Percentiles rank a stretch among this genome's conserved stretches.
phyloP scores from a whole-genome alignment of 2,888 invertebrate species.

The Cephus runcator region DNA sequence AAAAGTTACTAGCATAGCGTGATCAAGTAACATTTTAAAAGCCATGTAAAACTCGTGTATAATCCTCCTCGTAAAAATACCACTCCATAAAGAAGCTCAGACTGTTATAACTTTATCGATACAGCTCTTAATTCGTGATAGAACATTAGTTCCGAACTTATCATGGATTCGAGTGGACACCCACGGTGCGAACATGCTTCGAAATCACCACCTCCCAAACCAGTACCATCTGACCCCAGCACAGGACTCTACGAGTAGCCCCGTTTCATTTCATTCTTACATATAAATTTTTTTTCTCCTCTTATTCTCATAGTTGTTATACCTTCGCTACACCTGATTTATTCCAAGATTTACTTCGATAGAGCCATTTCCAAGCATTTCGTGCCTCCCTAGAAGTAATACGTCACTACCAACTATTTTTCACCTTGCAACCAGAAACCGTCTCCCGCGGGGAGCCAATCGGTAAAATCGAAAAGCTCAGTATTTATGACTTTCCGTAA shows the following conservation, averaged over 20 bases:
- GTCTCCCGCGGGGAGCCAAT: not conserved
- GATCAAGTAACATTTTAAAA: conserved; percentile 39
- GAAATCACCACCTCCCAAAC: conserved; percentile 27
- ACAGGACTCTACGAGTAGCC: not conserved
- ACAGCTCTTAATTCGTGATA: conserved; percentile 53
- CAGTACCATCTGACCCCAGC: not conserved
- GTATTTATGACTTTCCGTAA: not conserved
- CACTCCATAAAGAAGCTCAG: conserved; percentile 23
- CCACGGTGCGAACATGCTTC: conserved; percentile 48
- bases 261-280: not conserved
- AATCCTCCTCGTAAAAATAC: conserved; percentile 20
- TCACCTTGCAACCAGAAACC: not conserved
- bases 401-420: not conserved
- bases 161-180: conserved; percentile 36
- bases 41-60: conserved; percentile 26
- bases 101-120: conserved; percentile 20
- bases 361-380: conserved; percentile 31
- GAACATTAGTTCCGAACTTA: conserved; percentile 50
- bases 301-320: not conserved
- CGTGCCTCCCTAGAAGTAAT: not conserved
- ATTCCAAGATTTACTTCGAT: conserved; percentile 32
- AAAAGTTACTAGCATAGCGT: conserved; percentile 27
- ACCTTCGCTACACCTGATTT: conserved; percentile 22
- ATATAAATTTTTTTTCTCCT: not conserved
- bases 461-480: not conserved